phyloP scores from a whole-genome alignment of 2,113 vertebrate genomes.

The Naja naja region DNA sequence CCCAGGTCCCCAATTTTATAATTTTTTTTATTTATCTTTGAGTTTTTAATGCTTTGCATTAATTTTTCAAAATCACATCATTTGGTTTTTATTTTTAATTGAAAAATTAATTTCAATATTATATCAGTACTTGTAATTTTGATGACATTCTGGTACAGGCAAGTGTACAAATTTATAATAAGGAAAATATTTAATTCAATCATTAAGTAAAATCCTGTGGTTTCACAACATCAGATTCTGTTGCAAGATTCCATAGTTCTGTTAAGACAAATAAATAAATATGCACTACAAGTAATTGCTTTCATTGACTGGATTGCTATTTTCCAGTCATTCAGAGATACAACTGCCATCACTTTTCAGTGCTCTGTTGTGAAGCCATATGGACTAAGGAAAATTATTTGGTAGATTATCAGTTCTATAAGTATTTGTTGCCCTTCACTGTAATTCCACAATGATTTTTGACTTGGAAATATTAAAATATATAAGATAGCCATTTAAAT shows the following conservation, averaged over 20 bases:
- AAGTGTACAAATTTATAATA: background rate
- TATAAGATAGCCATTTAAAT: background rate
- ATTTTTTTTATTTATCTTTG: background rate
- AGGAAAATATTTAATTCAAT: background rate
- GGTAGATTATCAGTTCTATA: background rate
- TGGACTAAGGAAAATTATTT: background rate
- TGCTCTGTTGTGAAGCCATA: background rate
- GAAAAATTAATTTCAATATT: background rate
- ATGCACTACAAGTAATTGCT: background rate
- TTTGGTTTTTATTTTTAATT: background rate
- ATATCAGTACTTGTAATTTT: background rate
- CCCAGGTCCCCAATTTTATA: background rate
- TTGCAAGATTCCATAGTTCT: background rate
- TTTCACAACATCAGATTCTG: background rate
- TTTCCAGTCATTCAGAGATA: background rate
- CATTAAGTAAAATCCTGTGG: background rate
- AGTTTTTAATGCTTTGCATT: background rate
- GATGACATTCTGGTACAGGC: background rate
- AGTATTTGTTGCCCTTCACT: background rate
- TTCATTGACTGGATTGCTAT: background rate
- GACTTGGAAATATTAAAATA: background rate
- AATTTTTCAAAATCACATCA: slow-evolving; percentile 1
- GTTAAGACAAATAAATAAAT: background rate
- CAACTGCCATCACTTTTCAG: background rate
- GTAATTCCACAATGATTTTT: background rate